Percentiles rank a stretch among this genome's conserved stretches.
phyloP scores from a whole-genome alignment of 2,888 invertebrate genomes.

The Standfussiana lucernea region DNA sequence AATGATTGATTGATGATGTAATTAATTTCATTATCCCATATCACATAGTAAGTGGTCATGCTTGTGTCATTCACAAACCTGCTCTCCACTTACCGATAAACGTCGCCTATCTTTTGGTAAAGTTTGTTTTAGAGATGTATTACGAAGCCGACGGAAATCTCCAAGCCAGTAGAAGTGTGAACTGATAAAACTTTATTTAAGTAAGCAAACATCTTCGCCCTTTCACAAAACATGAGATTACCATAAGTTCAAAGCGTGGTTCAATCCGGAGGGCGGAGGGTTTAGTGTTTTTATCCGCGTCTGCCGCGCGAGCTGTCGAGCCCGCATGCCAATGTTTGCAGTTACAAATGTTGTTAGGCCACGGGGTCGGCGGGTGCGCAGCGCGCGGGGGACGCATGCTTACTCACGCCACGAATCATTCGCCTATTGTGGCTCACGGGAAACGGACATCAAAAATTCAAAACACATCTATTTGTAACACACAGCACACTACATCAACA shows the following conservation, averaged over 20 bases:
- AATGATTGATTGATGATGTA: neutral
- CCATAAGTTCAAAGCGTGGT: constrained; percentile 49
- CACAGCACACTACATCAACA: constrained; percentile 7
- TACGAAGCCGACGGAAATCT: neutral
- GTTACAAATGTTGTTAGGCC: constrained; percentile 69
- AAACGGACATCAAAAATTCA: constrained; percentile 43
- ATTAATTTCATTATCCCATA: neutral
- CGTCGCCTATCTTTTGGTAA: neutral
- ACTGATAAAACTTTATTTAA: constrained; percentile 12
- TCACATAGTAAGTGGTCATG: neutral
- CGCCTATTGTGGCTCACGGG: constrained; percentile 64
- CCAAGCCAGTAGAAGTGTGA: constrained; percentile 9
- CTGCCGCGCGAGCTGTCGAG: constrained; percentile 31
- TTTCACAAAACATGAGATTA: constrained; percentile 50
- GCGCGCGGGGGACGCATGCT: constrained; percentile 6
- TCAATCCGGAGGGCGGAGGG: constrained; percentile 65
- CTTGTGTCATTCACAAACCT: neutral
- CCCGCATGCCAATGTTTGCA: constrained; percentile 83
- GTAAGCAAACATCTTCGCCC: constrained; percentile 23
- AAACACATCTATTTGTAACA: constrained; percentile 33
- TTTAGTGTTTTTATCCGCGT: constrained; percentile 73
- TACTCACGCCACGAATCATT: constrained; percentile 56
- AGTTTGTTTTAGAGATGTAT: neutral
- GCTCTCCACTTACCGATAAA: neutral
- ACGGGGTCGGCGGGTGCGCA: constrained; percentile 27